Percentiles rank a stretch among this genome's conserved stretches.
phyloP scores from a whole-genome alignment of 2,113 vertebrate genomes.

The Crocuta crocuta region DNA sequence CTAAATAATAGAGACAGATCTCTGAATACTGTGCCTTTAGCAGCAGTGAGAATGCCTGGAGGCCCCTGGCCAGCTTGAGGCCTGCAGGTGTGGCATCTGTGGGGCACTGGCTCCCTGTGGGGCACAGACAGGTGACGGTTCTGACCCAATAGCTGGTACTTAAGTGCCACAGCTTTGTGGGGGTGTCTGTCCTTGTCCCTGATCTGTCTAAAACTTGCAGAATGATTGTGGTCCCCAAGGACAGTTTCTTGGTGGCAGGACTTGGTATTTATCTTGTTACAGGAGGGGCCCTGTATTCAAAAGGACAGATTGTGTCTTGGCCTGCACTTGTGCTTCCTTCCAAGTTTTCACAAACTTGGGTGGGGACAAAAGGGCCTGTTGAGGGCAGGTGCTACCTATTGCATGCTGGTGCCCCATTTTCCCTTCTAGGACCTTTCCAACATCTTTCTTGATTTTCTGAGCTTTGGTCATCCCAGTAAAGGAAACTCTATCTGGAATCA shows the following conservation, averaged over 20 bases:
- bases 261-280: neutral
- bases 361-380: neutral
- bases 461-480: neutral
- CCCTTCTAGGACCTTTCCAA: neutral
- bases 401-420: neutral
- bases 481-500: neutral
- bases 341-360: neutral
- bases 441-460: neutral
- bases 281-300: neutral
- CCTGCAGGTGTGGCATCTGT: neutral
- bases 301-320: neutral
- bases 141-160: neutral
- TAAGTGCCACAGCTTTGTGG: neutral
- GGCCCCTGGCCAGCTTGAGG: neutral
- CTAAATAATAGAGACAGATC: too few relatives aligned
- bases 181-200: neutral
- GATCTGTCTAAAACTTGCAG: neutral
- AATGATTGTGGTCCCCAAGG: neutral
- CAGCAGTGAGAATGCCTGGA: too few relatives aligned
- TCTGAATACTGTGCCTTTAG: neutral
- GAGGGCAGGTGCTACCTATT: neutral
- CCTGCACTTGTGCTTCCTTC: neutral
- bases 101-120: too few relatives aligned
- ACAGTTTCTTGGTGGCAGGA: neutral
- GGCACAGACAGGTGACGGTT: neutral